Evolutionary conservation across 2,113 vertebrate genomes (phyloP), one percentile per base, ranked within the genome.

Genomic region (Perca flavescens): DNA sequence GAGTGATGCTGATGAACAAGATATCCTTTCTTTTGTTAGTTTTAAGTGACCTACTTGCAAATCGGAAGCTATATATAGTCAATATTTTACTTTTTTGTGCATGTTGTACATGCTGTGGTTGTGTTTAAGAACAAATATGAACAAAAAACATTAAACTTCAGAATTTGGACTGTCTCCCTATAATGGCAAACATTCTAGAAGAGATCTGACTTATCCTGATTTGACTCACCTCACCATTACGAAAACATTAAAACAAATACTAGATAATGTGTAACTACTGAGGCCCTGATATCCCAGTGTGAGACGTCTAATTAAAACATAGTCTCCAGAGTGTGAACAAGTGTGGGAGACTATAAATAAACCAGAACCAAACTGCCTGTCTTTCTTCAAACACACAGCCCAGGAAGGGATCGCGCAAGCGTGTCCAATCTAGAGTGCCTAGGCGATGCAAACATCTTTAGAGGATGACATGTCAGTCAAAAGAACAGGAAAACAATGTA

Each of bases 391-490:
- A 90, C 71, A 89, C 71, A 28, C 65, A 77, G 52, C 80, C 54
- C 64, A 36, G 73, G 64, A 76, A 85, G 71, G 49, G 86, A 80
- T 88, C 56, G 28, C 0, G 53, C 75, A 64, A 90, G 91, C 86
- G 68, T 91, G 91, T 91, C 88, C 90, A 89, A 92, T 92, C 86
- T 90, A 50, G 80, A 88, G 77, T 74, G 81, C 63, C 80, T 68
- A 2, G 67, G 82, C 60, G 71, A 92, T 68, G 81, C 84, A 76
- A 85, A 79, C 82, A 88, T 88, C 88, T 89, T 89, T 79, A 83
- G 85, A 93, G 87, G 86, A 80, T 75, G 90, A 88, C 80, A 64
- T 74, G 91, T 89, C 88, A 91, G 80, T 91, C 90, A 93, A 76
- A 92, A n/a, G 12, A 85, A 79, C 63, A 61, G 56, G 49, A 75